Conservation (phyloP, 2,888 invertebrate species). For the Anorthoa munda region DNA sequence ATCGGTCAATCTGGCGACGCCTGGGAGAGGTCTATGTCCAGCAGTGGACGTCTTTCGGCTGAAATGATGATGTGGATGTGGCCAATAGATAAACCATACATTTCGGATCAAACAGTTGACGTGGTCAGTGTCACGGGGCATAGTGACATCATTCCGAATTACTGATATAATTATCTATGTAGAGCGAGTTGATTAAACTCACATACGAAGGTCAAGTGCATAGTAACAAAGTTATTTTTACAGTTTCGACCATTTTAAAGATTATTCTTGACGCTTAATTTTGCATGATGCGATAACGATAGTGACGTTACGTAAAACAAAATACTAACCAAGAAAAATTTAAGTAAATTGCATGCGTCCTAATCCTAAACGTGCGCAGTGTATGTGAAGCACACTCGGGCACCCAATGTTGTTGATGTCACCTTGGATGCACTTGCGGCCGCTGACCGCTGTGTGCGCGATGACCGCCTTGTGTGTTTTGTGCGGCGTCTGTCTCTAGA, state of each 20-base stretch:
- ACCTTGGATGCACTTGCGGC: neutral
- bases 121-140: neutral
- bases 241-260: neutral
- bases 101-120: neutral
- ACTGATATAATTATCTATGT: neutral
- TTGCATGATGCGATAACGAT: neutral
- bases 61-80: too few relatives aligned
- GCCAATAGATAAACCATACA: neutral
- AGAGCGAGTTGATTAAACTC: neutral
- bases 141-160: neutral
- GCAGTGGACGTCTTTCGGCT: too few relatives aligned
- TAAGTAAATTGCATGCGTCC: too few relatives aligned
- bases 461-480: too few relatives aligned
- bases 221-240: neutral
- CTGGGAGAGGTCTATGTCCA: too few relatives aligned
- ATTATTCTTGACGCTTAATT: neutral
- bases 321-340: too few relatives aligned
- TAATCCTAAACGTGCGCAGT: neutral
- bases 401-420: neutral
- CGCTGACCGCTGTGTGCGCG: neutral
- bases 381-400: neutral
- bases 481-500: neutral
- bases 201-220: constrained; percentile 2
- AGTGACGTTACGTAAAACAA: neutral
- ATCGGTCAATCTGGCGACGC: too few relatives aligned